Percentiles rank a stretch among this genome's conserved stretches.
phyloP scores from a whole-genome alignment of 2,888 invertebrate species.

The Pinctada fucata region DNA sequence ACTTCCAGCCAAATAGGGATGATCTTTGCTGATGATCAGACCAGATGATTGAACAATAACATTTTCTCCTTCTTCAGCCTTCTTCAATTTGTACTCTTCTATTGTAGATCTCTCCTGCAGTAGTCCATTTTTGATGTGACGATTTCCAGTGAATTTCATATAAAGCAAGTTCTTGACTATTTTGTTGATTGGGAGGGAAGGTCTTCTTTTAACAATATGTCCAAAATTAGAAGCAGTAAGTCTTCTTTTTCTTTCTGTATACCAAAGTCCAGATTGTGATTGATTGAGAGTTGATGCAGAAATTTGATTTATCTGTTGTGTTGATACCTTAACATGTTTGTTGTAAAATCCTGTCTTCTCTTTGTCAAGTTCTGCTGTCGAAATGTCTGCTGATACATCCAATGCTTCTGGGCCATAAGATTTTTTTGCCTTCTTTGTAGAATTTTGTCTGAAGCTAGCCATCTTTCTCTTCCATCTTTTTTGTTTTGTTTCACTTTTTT shows the following conservation, averaged over 20 bases:
- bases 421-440: not conserved
- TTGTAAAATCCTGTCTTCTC: not conserved
- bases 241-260: slow-evolving; percentile 20
- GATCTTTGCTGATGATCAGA: not conserved
- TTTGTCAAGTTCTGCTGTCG: not conserved
- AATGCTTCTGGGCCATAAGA: not conserved
- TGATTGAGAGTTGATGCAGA: not conserved
- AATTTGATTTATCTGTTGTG: not conserved
- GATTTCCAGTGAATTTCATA: not conserved
- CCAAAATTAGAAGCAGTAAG: slow-evolving; percentile 15
- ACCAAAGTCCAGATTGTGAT: not conserved
- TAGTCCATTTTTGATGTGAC: slow-evolving; percentile 5
- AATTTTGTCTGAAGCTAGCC: not conserved
- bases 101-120: slow-evolving; percentile 10
- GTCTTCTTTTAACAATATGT: not conserved
- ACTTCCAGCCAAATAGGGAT: slow-evolving; percentile 3
- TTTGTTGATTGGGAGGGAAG: not conserved
- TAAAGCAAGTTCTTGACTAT: not conserved
- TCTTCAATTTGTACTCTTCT: slow-evolving; percentile 11
- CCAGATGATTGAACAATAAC: not conserved
- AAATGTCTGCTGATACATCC: not conserved
- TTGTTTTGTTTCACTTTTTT: not conserved
- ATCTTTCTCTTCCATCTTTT: slow-evolving; percentile 3
- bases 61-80: slow-evolving; percentile 5
- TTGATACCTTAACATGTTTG: not conserved